These are phyloP conservation scores for Ashinkailepas kermadecensis DNA, from an alignment of 2,888 invertebrate genomes.

Conservation along the genomic window DNA sequence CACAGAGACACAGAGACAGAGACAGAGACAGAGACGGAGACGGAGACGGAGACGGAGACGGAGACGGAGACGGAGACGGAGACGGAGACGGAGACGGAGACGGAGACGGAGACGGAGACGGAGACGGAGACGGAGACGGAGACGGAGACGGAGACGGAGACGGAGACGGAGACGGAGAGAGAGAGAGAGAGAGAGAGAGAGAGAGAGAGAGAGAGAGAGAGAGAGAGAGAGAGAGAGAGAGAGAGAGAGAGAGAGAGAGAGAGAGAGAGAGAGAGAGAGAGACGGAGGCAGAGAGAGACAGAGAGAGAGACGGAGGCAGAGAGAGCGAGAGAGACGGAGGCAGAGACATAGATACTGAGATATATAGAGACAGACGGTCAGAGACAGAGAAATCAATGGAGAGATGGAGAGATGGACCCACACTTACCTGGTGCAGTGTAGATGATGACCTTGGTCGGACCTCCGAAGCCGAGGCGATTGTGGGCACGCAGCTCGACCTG, in stretches of 20 bases:
- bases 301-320: not conserved
- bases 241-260: not conserved
- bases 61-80: too few species aligned
- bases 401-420: not conserved
- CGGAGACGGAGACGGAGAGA: too few species aligned
- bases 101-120: not conserved
- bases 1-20: not conserved
- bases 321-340: too few species aligned
- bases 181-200: too few species aligned
- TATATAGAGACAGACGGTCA: not conserved
- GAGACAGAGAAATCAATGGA: not conserved
- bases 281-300: too few species aligned
- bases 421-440: slow-evolving; percentile 77
- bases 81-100: too few species aligned
- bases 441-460: slow-evolving; percentile 66
- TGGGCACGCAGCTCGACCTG: slow-evolving; percentile 74
- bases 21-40: not conserved
- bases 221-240: not conserved
- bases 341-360: too few species aligned
- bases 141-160: not conserved
- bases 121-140: not conserved
- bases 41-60: too few species aligned
- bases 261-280: not conserved
- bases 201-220: too few species aligned
- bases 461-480: slow-evolving; percentile 75